Evolutionary conservation across 2,888 invertebrate species (phyloP), one percentile per base, ranked within the genome.

Genomic region (Mythimna impura): DNA sequence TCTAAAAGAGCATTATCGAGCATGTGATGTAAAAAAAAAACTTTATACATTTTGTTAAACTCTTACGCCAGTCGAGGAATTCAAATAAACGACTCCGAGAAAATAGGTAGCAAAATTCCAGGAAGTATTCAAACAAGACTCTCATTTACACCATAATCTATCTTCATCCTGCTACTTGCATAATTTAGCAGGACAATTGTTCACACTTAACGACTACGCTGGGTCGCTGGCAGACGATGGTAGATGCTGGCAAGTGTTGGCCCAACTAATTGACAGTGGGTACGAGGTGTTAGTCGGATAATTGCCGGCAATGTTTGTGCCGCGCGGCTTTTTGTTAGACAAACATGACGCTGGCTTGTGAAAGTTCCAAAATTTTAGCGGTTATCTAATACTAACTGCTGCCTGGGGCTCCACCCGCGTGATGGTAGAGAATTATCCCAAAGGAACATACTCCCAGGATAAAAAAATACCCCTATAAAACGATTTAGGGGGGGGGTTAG

Each of bases 271-370:
- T 65, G 58, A 50, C 57, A 17, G 74, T 84, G 69, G 73, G 83
- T 82, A 77, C 65, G 22, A 71, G 74, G 84, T 85, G 84, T 89
- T 90, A 90, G 87, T 85, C 87, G 86, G 89, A 91, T 91, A 90
- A 90, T 91, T 89, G 85, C 36, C 12, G 78, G 81, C 85, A 71
- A 65, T 91, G 91, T 91, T 93, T 91, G 86, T 88, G 82, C 83
- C 82, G 80, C 80, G 81, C 78, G 84, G 91, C 91, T 91, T 93
- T 93, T 91, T 92, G 88, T 89, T 88, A 89, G 74, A 88, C 70
- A 91, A 93, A 66, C 66, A 58, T 47, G 25, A 50, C 43, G 30
- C 10, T 60, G 22, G 36, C 60, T 55, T 47, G 10, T 30, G 50
- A 30, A 17, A 22, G 20, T 25, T 55, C 17, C 6, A 62, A 62